Base-by-base conservation (phyloP, 2,797 vertebrate species). In the Meda fulgida region DNA sequence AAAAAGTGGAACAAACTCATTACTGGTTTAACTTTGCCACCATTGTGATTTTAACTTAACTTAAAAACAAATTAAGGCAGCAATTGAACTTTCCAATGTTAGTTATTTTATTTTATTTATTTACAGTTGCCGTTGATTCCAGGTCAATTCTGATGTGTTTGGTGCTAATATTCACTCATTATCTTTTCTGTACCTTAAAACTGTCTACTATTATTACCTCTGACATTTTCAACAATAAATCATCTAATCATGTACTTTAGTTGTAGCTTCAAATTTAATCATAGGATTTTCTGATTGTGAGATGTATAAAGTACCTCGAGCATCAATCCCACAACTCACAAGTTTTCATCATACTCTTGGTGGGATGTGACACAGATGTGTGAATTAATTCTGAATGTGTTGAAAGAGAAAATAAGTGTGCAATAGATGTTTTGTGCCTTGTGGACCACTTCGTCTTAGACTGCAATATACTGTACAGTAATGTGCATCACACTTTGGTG, bases 351-450 rank as follows among this genome's bases (percentile, higher is more conserved):
- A 43, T 60, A 55, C 23, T 63, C n/a, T 43, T 23, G 40, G 76
- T 43, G n/a, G 9, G 53, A 60, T 70, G 79, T 48, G 72, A 70
- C 26, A 55, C 9, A 67, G 79, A 86, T 80, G 85, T 86, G 85
- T 78, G 80, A 82, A 86, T 82, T 60, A 51, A 65, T 73, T 66
- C 85, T 38, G 75, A 51, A 70, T 73, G 53, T 86, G 78, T 81
- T 79, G 63, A 77, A 71, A 81, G 75, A 69, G 36, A 70, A 67
- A 53, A 77, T 69, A 67, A 86, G 77, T 66, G n/a, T 5, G 26
- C 40, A 48, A n/a, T 65, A 23, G 63, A 67, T 66, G 63, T 80
- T 46, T 67, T 80, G 40, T 66, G 10, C 73, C 55, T 55, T 55
- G 21, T 58, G 73, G 34, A 26, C 21, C 34, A 31, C 60, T 63